These are phyloP conservation scores for Epizoanthus rinbou DNA, from an alignment of 92 coral and sea anemone genomes.

Conservation along the genomic window DNA sequence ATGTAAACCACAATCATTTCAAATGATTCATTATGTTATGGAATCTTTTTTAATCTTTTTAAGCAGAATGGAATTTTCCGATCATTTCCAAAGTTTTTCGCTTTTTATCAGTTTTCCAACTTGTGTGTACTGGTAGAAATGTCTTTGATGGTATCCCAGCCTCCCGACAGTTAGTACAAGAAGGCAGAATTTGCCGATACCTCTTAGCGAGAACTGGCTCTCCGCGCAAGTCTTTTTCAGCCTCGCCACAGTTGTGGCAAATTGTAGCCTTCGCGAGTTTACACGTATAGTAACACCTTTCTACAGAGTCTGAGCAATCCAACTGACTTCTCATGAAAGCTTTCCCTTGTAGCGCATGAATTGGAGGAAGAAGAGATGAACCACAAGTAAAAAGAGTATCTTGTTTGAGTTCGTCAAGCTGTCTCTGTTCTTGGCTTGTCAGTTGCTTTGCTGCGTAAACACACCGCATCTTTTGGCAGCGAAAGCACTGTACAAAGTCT, in stretches of 20 bases:
- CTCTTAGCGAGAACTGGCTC: conserved; percentile 28
- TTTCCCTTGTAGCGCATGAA: conserved; percentile 29
- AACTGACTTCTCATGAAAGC: conserved; percentile 40
- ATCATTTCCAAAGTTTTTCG: conserved; percentile 14
- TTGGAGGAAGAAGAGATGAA: conserved; percentile 33
- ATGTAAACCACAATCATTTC: background rate
- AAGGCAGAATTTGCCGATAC: conserved; percentile 36
- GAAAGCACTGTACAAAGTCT: conserved; percentile 44
- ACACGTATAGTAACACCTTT: conserved; percentile 30
- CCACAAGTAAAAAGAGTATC: conserved; percentile 39
- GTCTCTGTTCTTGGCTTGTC: conserved; percentile 23
- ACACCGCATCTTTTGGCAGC: conserved; percentile 45
- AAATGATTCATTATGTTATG: background rate
- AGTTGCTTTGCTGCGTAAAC: conserved; percentile 38
- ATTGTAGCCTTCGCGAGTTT: conserved; percentile 27
- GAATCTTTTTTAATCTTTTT: background rate
- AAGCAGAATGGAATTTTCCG: conserved; percentile 24
- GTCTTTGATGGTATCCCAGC: conserved; percentile 42
- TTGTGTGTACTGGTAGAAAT: conserved; percentile 24
- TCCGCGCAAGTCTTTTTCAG: conserved; percentile 16
- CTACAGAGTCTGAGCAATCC: conserved; percentile 35
- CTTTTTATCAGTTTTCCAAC: conserved; percentile 26
- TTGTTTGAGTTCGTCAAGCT: conserved; percentile 23
- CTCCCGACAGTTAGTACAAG: conserved; percentile 27
- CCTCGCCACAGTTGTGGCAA: conserved; percentile 36